Conservation (phyloP, 2,113 vertebrate genomes). For the Channa argus region DNA sequence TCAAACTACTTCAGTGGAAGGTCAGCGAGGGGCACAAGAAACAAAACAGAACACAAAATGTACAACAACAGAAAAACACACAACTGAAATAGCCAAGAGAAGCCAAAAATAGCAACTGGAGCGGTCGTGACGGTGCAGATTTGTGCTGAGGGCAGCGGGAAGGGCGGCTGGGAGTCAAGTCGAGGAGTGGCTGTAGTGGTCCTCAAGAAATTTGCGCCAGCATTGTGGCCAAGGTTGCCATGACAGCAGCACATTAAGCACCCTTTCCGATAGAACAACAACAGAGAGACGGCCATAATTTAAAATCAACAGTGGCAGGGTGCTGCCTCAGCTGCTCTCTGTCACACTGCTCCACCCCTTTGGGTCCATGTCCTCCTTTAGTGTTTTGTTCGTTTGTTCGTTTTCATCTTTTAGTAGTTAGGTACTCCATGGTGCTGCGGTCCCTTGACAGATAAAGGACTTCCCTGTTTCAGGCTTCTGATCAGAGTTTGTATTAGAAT, state of each 20-base stretch:
- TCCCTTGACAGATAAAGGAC: slow-evolving; percentile 52
- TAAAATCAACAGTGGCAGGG: slow-evolving; percentile 66
- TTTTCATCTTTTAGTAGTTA: slow-evolving; percentile 51
- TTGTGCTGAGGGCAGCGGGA: slow-evolving; percentile 49
- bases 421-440: slow-evolving; percentile 55
- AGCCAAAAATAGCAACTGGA: slow-evolving; percentile 73
- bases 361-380: slow-evolving; percentile 30
- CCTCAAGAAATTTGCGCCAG: slow-evolving; percentile 67
- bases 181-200: slow-evolving; percentile 66
- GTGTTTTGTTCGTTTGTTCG: slow-evolving; percentile 48
- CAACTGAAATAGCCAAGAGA: slow-evolving; percentile 71
- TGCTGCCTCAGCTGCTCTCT: slow-evolving; percentile 46
- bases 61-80: slow-evolving; percentile 67
- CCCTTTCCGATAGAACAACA: slow-evolving; percentile 67
- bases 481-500: slow-evolving; percentile 66
- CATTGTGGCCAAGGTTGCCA: slow-evolving; percentile 65
- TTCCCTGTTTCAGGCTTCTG: slow-evolving; percentile 52
- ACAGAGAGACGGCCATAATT: slow-evolving; percentile 56
- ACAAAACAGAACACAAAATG: slow-evolving; percentile 59
- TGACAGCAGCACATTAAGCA: slow-evolving; percentile 69
- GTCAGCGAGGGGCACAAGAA: neutral
- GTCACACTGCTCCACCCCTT: slow-evolving; percentile 21
- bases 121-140: slow-evolving; percentile 60
- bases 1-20: slow-evolving; percentile 64
- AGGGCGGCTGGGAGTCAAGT: slow-evolving; percentile 42